Percentiles rank a stretch among this genome's conserved stretches.
Conservation (phyloP, 2,888 invertebrate genomes). For the Boloria selene region DNA sequence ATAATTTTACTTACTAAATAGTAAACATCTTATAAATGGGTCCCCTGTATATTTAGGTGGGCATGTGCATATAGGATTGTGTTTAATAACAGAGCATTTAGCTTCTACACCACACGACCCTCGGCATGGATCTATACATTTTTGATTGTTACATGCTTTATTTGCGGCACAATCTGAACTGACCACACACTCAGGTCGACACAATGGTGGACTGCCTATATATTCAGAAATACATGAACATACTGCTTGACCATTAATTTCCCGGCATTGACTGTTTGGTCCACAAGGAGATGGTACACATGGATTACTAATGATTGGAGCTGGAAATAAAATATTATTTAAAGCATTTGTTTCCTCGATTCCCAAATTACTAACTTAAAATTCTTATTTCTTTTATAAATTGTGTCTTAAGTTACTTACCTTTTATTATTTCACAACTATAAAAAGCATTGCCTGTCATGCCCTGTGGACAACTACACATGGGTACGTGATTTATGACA, state of each 20-base stretch:
- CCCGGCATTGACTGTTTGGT: slow-evolving; percentile 87
- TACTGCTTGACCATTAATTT: slow-evolving; percentile 85
- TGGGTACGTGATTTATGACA: slow-evolving; percentile 87
- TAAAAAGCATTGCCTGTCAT: slow-evolving; percentile 87
- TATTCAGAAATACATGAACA: slow-evolving; percentile 88
- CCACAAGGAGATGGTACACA: slow-evolving; percentile 90
- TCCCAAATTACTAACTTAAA: too few relatives aligned
- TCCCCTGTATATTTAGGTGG: slow-evolving; percentile 86
- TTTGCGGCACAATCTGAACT: slow-evolving; percentile 88
- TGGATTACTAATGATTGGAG: slow-evolving; percentile 78
- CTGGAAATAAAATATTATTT: slow-evolving; percentile 48
- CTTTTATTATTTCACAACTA: slow-evolving; percentile 81
- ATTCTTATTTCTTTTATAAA: too few relatives aligned
- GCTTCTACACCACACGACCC: slow-evolving; percentile 89
- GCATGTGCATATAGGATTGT: slow-evolving; percentile 89
- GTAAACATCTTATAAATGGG: slow-evolving; percentile 87
- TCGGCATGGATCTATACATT: slow-evolving; percentile 88
- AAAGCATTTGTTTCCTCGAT: not conserved
- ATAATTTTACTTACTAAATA: slow-evolving; percentile 60
- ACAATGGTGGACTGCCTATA: slow-evolving; percentile 87
- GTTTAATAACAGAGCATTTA: slow-evolving; percentile 88
- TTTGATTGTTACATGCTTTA: slow-evolving; percentile 88
- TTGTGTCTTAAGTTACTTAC: slow-evolving; percentile 45
- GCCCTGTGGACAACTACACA: slow-evolving; percentile 86
- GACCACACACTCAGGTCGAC: slow-evolving; percentile 89